Evolutionary conservation across 2,113 vertebrate species (phyloP), one percentile per base, ranked within the genome.

Genomic region (Lasiurus borealis): DNA sequence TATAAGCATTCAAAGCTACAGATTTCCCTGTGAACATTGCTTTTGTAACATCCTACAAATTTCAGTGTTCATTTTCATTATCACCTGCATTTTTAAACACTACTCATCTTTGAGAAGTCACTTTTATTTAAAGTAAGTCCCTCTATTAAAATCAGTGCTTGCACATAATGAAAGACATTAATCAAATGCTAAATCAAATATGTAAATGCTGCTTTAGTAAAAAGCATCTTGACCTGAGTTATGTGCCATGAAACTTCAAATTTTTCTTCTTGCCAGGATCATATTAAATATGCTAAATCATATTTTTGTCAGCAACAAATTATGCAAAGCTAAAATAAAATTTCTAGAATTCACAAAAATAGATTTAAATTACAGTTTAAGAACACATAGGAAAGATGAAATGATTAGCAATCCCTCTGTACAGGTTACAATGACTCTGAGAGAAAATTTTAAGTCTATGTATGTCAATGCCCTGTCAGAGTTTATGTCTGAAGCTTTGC

Each of bases 291-390:
- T 66, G 44, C 27, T 62, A 93, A 69, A 14, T 52, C 48, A 5
- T 78, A 78, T 68, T 94, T 85, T 90, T 95, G 54, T 88, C 62
- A 89, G 62, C 82, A 77, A 82, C 93, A 21, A 57, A 71, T 69
- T 85, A 90, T 78, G 15, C n/a, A 92, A 94, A 89, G 27, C 23
- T 78, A 69, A 95, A 93, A 73, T 87, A 92, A 92, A 95, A 73
- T 88, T 66, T 86, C 62, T 44, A 86, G 40, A 71, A 85, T 72
- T 96, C 83, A 66, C 68, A 83, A 75, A 69, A 27, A 40, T 69
- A 66, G 25, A 54, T 66, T 90, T 86, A 80, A 87, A 66, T 93
- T 76, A 64, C 14, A 72, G 34, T 93, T 57, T 89, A 76, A 75
- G 23, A 91, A 83, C 7, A 84, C 3, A 40, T 2, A 82, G 75